Evolutionary conservation across 2,888 invertebrate genomes (phyloP), one percentile per base, ranked within the genome.

Genomic region (Hoplodrina ambigua): DNA sequence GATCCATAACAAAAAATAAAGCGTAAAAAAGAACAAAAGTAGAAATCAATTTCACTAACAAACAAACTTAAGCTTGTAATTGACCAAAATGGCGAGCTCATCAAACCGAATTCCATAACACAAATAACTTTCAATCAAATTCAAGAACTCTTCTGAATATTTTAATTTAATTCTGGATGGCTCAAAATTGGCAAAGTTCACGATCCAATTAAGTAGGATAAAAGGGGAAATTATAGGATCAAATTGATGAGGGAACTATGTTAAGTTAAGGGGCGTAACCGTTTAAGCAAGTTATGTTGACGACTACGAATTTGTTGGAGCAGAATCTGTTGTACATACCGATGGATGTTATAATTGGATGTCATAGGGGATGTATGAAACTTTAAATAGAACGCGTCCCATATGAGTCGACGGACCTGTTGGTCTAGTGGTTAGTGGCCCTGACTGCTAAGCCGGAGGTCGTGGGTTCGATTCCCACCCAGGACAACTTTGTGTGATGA

Each of bases 141-240:
- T 74, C 46, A 20, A 63, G 53, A 77, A 71, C 64, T 81, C 70
- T 75, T 76, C 60, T 64, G 65, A 80, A 80, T 75, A 85, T 83
- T 85, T 85, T 82, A 82, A 85, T 85, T 84, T 82, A 72, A 84
- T 85, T 82, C 58, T 11, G 19, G 17, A 63, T 68, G 41, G 63
- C 33, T 53, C 50, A 19, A 66, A 75, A 85, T 82, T 76, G 80
- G 55, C 44, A 74, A 84, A 83, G 82, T 84, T 84, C 73, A 69
- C 49, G 63, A 80, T 72, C 75, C 76, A 85, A 84, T 84, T 85
- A 78, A 55, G 59, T 44, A 17, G 75, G 69, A 83, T 82, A 77
- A 83, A 85, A 2, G 72, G 72, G 69, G 41, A 73, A 72, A 78
- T 83, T 72, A 76, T 70, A 41, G 56, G 70, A 54, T 69, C 52